Percentiles rank a stretch among this genome's conserved stretches.
Conservation (phyloP, 1,140 invertebrate genomes). For the Hyposmocoma kahamanoa region DNA sequence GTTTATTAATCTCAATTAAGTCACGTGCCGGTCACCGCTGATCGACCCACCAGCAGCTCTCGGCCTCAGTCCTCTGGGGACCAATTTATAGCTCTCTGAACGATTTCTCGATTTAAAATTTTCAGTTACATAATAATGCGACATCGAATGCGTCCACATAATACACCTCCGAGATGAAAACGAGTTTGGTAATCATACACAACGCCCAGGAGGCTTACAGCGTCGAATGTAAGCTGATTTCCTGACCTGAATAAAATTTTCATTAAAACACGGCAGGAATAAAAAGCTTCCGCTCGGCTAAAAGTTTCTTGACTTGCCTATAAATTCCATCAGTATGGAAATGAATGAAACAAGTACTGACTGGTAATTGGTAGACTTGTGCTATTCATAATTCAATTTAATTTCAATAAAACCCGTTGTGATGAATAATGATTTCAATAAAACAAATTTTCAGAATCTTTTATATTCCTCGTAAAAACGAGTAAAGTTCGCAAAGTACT, state of each 20-base stretch:
- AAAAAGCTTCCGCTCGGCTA: conserved; percentile 13
- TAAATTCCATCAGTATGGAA: no score
- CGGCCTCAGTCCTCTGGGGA: neutral
- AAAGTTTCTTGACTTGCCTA: no score
- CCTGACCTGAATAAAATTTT: conserved; percentile 54
- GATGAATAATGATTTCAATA: no score
- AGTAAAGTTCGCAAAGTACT: no score
- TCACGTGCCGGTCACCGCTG: neutral
- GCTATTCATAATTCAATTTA: no score
- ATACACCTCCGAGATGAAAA: neutral
- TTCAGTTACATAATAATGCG: conserved; percentile 15
- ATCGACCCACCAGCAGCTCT: neutral
- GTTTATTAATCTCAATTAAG: conserved; percentile 34
- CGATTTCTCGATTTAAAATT: neutral
- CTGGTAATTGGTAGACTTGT: no score
- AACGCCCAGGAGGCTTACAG: conserved; percentile 12
- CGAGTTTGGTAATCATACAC: neutral
- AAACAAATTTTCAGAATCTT: no score
- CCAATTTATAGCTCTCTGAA: neutral
- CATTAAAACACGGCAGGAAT: conserved; percentile 36
- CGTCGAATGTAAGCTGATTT: conserved; percentile 23
- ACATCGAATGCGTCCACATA: neutral
- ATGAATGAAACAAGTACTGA: no score
- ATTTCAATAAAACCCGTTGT: no score
- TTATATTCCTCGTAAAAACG: no score